Percentiles rank a stretch among this genome's conserved stretches.
Conservation (phyloP, 2,888 invertebrate genomes). For the Epistrophe grossulariae region DNA sequence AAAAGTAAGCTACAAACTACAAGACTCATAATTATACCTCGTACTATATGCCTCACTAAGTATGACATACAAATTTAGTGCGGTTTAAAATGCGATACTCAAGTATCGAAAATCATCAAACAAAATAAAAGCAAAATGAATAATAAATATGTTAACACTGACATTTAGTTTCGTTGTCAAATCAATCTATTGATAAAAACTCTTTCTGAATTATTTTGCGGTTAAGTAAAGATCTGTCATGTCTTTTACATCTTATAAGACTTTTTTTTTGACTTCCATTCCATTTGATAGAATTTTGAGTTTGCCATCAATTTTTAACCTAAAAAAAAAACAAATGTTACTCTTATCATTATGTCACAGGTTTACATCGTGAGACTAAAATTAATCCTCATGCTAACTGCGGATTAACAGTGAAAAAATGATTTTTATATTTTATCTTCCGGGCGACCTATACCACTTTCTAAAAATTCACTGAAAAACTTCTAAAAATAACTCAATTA, state of each 20-base stretch:
- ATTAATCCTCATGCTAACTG: no score
- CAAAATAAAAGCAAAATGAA: not conserved
- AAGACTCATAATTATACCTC: not conserved
- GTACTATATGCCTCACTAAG: not conserved
- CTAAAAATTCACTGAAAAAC: no score
- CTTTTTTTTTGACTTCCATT: not conserved
- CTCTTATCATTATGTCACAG: no score
- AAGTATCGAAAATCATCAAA: not conserved
- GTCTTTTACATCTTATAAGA: not conserved
- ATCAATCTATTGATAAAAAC: not conserved
- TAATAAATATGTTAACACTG: not conserved
- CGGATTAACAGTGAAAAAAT: no score
- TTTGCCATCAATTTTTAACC: no score
- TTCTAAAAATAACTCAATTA: no score
- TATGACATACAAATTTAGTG: slow-evolving; percentile 1
- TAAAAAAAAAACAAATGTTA: no score
- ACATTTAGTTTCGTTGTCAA: slow-evolving; percentile 13
- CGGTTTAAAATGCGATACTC: not conserved
- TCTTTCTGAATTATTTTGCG: not conserved
- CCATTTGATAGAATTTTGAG: not conserved
- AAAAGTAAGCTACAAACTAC: not conserved
- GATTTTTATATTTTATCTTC: no score
- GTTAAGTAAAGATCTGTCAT: not conserved
- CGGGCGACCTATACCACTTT: no score
- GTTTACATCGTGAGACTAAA: no score